Percentiles rank a stretch among this genome's conserved stretches.
Conservation (phyloP, 64 coral and sea anemone genomes). For the Catalaphyllia jardinei region DNA sequence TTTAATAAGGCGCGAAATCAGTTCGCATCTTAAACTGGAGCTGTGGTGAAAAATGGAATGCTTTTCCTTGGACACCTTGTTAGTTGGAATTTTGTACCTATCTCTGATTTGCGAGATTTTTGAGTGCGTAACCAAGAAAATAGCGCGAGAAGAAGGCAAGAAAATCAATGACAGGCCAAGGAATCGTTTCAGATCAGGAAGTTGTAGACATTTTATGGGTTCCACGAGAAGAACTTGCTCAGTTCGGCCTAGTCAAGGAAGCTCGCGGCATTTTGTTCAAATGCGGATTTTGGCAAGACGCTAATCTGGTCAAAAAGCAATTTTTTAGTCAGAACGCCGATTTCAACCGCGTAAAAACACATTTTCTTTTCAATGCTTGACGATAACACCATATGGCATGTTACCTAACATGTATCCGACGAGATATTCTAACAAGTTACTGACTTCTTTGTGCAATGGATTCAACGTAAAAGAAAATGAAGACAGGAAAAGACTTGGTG, state of each 20-base stretch:
- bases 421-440: no score
- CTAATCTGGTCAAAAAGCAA: neutral
- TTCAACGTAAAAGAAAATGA: no score
- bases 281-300: constrained; percentile 16
- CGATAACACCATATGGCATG: neutral
- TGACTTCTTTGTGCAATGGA: no score
- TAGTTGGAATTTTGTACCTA: constrained; percentile 27
- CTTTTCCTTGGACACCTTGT: neutral
- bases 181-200: neutral
- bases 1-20: neutral
- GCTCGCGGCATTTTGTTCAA: constrained; percentile 31
- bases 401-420: no score
- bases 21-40: no score
- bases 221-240: neutral
- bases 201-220: neutral
- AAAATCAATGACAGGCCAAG: neutral
- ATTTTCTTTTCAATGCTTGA: neutral
- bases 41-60: neutral
- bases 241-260: neutral
- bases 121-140: neutral
- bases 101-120: constrained; percentile 31
- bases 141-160: neutral
- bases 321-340: neutral
- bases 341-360: neutral
- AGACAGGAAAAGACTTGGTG: no score